Percentiles rank a stretch among this genome's conserved stretches.
Conservation (phyloP, 2,888 invertebrate genomes). For the Cataglyphis albicans region DNA sequence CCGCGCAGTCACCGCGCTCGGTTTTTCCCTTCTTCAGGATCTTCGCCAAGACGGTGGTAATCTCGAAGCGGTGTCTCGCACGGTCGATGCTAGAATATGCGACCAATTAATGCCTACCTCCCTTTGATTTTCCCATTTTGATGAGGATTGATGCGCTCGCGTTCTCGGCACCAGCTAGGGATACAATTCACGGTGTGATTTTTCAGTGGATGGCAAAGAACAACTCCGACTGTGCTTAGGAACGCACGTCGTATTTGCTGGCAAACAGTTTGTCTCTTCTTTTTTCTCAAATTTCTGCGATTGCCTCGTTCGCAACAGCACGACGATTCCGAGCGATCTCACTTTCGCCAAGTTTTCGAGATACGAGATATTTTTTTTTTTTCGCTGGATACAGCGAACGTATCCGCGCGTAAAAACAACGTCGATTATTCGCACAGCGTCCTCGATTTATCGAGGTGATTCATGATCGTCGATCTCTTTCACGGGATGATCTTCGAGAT, state of each 20-base stretch:
- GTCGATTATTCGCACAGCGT: slow-evolving; percentile 42
- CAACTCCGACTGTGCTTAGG: background rate
- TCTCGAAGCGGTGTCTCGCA: slow-evolving; percentile 58
- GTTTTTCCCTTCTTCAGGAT: slow-evolving; percentile 75
- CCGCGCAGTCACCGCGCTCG: slow-evolving; percentile 66
- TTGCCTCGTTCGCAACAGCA: background rate
- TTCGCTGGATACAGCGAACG: background rate
- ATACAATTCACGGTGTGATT: slow-evolving; percentile 68
- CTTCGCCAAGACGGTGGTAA: slow-evolving; percentile 58
- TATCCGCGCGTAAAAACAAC: background rate
- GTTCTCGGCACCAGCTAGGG: slow-evolving; percentile 41
- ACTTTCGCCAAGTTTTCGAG: slow-evolving; percentile 6
- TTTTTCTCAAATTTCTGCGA: background rate
- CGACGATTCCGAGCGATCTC: background rate
- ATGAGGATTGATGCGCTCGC: slow-evolving; percentile 71
- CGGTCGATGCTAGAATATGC: slow-evolving; percentile 72
- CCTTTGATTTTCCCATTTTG: slow-evolving; percentile 78
- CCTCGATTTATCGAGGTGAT: slow-evolving; percentile 72
- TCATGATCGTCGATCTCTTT: slow-evolving; percentile 70
- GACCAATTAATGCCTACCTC: slow-evolving; percentile 78
- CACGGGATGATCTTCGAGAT: slow-evolving; percentile 66
- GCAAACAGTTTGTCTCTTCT: background rate
- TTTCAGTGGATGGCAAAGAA: slow-evolving; percentile 33
- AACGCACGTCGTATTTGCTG: background rate
- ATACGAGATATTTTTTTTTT: slow-evolving; percentile 71